A percentile compares a stretch with the other conserved stretches of the same genome.
Conservation (phyloP, 2,113 vertebrate species). For the Oceanites oceanicus region DNA sequence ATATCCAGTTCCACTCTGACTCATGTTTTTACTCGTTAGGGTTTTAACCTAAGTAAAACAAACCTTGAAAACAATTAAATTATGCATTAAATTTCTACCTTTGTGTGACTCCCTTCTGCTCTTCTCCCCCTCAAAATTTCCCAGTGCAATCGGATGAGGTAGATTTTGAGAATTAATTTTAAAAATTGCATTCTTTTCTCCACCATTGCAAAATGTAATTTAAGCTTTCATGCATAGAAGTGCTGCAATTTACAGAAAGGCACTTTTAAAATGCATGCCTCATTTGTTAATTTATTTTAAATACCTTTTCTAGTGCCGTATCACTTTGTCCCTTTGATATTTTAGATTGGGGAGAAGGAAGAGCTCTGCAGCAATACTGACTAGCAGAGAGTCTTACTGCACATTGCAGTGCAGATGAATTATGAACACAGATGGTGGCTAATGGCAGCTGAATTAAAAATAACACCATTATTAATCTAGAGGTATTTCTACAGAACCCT, state of each 20-base stretch:
- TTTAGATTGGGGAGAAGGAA: background rate
- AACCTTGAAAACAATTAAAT: background rate
- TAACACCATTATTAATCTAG: background rate
- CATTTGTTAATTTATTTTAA: background rate
- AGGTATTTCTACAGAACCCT: background rate
- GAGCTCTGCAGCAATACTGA: background rate
- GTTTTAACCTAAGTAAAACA: conserved; percentile 21
- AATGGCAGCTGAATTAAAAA: conserved; percentile 38
- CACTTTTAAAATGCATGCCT: background rate
- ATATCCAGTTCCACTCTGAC: background rate
- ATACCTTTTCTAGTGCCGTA: background rate
- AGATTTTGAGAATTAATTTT: background rate
- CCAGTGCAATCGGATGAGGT: background rate
- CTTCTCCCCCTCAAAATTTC: background rate
- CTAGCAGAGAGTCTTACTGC: background rate
- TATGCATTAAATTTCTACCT: background rate
- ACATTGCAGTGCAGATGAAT: background rate
- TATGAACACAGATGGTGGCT: conserved; percentile 16
- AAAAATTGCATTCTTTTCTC: background rate
- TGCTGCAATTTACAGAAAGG: background rate
- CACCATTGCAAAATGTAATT: background rate
- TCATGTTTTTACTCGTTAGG: background rate
- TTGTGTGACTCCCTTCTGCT: background rate
- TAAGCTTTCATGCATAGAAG: background rate
- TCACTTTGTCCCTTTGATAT: background rate